A percentile compares a stretch with the other conserved stretches of the same genome.
These are phyloP conservation scores for Cyphomyrmex costatus DNA, from an alignment of 1,140 invertebrate species.

Conservation along the genomic window DNA sequence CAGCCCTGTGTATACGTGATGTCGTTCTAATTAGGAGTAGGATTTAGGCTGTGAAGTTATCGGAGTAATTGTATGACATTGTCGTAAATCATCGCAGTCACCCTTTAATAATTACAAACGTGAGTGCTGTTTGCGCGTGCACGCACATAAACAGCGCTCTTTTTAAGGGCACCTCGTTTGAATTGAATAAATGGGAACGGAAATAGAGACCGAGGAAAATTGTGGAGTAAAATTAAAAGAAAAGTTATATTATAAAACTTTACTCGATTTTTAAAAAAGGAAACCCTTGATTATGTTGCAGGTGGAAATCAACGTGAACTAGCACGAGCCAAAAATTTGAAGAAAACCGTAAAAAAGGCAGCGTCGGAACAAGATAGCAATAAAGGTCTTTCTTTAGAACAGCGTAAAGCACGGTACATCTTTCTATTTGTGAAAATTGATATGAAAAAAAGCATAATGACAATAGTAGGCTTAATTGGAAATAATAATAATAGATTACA, in stretches of 20 bases:
- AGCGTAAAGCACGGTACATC: slow-evolving; percentile 88
- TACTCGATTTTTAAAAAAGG: background rate
- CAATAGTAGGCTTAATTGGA: too few species aligned
- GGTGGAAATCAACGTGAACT: slow-evolving; percentile 91
- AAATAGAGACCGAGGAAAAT: background rate
- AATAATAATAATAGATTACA: too few species aligned
- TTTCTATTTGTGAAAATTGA: background rate
- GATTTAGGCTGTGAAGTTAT: background rate
- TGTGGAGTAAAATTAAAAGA: background rate
- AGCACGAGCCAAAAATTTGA: slow-evolving; percentile 89
- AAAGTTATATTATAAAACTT: background rate
- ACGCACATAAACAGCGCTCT: background rate
- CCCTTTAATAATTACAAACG: background rate
- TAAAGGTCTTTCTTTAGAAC: slow-evolving; percentile 88
- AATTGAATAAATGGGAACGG: background rate
- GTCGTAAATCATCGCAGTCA: background rate
- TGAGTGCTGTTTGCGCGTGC: background rate
- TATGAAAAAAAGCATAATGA: too few species aligned
- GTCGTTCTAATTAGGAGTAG: too few species aligned
- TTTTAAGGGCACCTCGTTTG: background rate
- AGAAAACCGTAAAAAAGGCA: slow-evolving; percentile 88
- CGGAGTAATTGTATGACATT: background rate
- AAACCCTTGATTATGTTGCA: slow-evolving; percentile 66
- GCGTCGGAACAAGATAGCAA: slow-evolving; percentile 88
- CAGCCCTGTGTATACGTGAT: too few species aligned